Evolutionary conservation across 2,113 vertebrate species (phyloP).

Genomic region (Ivindomyrus marchei): DNA sequence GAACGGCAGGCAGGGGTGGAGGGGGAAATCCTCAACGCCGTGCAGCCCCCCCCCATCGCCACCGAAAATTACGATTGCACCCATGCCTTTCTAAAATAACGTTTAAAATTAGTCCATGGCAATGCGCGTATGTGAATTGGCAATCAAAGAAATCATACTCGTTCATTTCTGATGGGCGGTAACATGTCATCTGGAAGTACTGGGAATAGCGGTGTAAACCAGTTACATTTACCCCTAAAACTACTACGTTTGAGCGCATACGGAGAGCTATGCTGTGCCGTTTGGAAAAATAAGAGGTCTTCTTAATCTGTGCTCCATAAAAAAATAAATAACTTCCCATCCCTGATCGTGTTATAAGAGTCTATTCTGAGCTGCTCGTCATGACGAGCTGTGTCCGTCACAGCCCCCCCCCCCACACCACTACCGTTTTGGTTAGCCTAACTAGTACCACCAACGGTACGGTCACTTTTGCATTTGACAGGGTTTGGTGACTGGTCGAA

Average conservation of each 20-base stretch:
- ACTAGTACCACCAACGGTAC: background rate
- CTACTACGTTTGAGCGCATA: background rate
- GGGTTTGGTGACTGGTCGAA: background rate
- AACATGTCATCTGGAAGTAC: background rate
- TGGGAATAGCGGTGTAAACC: background rate
- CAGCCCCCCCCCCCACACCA: background rate
- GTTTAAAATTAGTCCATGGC: background rate
- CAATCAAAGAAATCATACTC: background rate
- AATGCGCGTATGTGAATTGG: background rate
- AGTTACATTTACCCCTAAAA: background rate
- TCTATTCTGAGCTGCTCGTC: background rate
- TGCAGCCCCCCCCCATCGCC: background rate
- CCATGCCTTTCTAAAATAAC: background rate
- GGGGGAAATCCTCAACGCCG: constrained; percentile 4
- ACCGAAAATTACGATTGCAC: background rate
- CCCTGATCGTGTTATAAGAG: background rate
- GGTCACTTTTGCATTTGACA: background rate
- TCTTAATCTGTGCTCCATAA: background rate
- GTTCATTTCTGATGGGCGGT: constrained; percentile 5
- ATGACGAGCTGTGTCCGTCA: background rate
- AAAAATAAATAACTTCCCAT: background rate
- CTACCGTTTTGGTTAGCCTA: background rate
- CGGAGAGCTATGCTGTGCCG: background rate
- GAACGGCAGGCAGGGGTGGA: background rate
- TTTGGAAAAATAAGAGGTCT: background rate